These are phyloP conservation scores for Dermolepida albohirtum DNA, from an alignment of 2,888 invertebrate genomes.

Conservation along the genomic window DNA sequence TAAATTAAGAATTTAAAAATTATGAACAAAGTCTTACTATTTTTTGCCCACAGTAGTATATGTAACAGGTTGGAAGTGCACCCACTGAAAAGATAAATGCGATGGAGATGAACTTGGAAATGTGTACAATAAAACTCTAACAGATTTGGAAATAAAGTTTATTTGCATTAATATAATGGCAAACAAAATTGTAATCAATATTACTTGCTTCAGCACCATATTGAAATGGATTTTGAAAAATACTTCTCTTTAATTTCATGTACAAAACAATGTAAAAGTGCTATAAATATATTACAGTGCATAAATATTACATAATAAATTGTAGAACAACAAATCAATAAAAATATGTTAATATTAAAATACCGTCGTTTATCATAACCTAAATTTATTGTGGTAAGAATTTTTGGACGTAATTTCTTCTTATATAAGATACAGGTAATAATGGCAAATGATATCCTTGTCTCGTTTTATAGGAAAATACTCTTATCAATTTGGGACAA, in stretches of 20 bases:
- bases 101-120: no score
- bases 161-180: constrained; percentile 49
- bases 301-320: constrained; percentile 31
- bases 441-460: constrained; percentile 7
- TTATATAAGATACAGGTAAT: background rate
- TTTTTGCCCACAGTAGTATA: no score
- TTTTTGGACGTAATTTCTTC: constrained; percentile 28
- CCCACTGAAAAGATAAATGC: no score
- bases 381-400: no score
- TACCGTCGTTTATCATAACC: constrained; percentile 7
- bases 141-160: constrained; percentile 43
- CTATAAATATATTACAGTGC: constrained; percentile 43
- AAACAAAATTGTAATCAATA: constrained; percentile 37
- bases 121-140: constrained; percentile 15
- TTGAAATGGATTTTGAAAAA: constrained; percentile 33
- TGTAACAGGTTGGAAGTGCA: no score
- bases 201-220: constrained; percentile 37
- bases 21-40: no score
- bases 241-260: constrained; percentile 27
- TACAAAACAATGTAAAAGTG: constrained; percentile 43
- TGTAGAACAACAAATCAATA: constrained; percentile 24
- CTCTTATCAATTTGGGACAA: constrained; percentile 8
- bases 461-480: constrained; percentile 17
- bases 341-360: constrained; percentile 33
- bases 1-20: no score